Evolutionary conservation across 2,113 vertebrate species (phyloP).

Genomic region (Tringa solitaria): DNA sequence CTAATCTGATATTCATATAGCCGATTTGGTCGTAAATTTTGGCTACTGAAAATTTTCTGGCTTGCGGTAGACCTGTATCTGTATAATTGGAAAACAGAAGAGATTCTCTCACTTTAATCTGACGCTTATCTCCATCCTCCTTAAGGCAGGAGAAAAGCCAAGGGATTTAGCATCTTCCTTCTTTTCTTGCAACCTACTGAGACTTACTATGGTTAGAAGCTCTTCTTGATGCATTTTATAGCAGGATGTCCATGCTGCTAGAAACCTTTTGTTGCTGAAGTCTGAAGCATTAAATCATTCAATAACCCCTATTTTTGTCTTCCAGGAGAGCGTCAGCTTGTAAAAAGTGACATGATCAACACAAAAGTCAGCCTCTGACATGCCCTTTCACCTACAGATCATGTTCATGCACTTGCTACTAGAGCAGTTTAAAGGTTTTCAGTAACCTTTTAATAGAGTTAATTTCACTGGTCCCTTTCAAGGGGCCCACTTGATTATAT

Average conservation of each 20-base stretch:
- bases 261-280: constrained; percentile 7
- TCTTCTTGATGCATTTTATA: constrained; percentile 37
- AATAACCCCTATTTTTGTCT: constrained; percentile 24
- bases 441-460: constrained; percentile 7
- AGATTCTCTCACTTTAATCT: constrained; percentile 41
- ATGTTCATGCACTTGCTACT: background rate
- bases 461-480: background rate
- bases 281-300: constrained; percentile 21
- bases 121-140: constrained; percentile 46
- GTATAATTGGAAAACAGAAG: constrained; percentile 51
- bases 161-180: constrained; percentile 31
- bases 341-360: constrained; percentile 27
- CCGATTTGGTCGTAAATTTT: constrained; percentile 22
- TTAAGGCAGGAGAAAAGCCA: constrained; percentile 48
- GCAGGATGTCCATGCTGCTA: background rate
- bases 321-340: constrained; percentile 11
- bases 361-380: constrained; percentile 18
- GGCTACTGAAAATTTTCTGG: constrained; percentile 34
- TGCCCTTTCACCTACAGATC: constrained; percentile 17
- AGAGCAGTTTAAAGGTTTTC: constrained; percentile 3
- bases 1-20: constrained; percentile 36
- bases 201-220: constrained; percentile 39
- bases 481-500: background rate
- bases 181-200: constrained; percentile 36
- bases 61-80: background rate